phyloP scores from a whole-genome alignment of 2,888 invertebrate genomes.

The Scaptomyza caliginosa region DNA sequence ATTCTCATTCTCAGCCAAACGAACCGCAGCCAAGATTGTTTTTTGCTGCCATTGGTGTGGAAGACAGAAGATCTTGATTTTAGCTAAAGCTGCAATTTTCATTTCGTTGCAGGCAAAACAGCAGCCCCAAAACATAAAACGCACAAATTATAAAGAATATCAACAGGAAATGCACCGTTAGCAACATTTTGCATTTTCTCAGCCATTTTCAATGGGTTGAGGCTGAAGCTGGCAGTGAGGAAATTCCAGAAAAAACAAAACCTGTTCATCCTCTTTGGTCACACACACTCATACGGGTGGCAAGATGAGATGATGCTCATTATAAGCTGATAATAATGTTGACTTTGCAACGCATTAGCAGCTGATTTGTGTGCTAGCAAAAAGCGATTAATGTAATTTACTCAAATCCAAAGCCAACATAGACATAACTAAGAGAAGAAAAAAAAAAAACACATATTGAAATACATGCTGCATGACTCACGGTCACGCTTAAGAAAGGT shows the following conservation, averaged over 20 bases:
- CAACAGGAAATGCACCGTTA: constrained; percentile 39
- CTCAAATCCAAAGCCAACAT: constrained; percentile 4
- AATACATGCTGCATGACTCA: constrained; percentile 59
- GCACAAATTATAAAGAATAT: constrained; percentile 26
- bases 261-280: constrained; percentile 27
- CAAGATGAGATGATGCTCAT: constrained; percentile 4
- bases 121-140: constrained; percentile 14
- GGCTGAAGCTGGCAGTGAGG: too few relatives aligned
- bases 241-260: too few relatives aligned
- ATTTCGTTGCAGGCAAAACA: constrained; percentile 31
- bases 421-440: constrained; percentile 8
- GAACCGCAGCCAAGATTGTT: constrained; percentile 33
- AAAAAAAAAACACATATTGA: constrained; percentile 18
- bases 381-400: constrained; percentile 10
- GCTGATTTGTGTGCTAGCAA: constrained; percentile 35
- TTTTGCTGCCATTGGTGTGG: constrained; percentile 6
- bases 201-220: too few relatives aligned
- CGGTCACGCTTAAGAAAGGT: constrained; percentile 54
- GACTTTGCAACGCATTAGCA: constrained; percentile 49
- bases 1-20: constrained; percentile 17
- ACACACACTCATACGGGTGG: constrained; percentile 10
- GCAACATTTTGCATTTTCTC: constrained; percentile 1
- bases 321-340: constrained; percentile 45
- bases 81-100: constrained; percentile 29
- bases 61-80: not conserved